These are phyloP conservation scores for Bedellia somnulentella DNA, from an alignment of 2,888 invertebrate genomes.

Conservation along the genomic window DNA sequence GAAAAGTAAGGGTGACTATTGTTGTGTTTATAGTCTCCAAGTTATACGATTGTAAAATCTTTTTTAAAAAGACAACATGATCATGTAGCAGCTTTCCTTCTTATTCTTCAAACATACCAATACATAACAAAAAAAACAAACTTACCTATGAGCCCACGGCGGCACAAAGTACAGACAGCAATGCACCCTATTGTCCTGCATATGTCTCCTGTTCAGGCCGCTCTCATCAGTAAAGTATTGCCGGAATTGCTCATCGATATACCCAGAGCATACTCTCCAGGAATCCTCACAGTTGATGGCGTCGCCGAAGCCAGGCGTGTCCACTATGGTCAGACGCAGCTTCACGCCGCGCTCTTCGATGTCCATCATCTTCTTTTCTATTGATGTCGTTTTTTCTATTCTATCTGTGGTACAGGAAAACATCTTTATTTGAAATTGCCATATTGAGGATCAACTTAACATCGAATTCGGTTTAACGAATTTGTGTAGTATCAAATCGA, in stretches of 20 bases:
- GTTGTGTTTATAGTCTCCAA: too few relatives aligned
- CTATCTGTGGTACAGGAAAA: conserved; percentile 55
- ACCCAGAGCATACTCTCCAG: conserved; percentile 88
- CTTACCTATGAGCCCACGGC: conserved; percentile 91
- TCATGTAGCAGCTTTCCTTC: too few relatives aligned
- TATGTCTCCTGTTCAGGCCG: conserved; percentile 90
- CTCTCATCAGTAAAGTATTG: conserved; percentile 90
- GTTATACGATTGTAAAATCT: too few relatives aligned
- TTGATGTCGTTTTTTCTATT: conserved; percentile 70
- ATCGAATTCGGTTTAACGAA: too few relatives aligned
- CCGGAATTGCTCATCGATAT: conserved; percentile 88
- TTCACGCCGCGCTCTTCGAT: conserved; percentile 94
- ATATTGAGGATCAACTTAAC: too few relatives aligned
- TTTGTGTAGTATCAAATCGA: too few relatives aligned
- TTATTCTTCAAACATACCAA: too few relatives aligned
- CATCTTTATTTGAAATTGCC: not conserved
- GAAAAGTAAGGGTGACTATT: too few relatives aligned
- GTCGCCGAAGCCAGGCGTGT: conserved; percentile 96
- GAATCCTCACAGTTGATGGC: conserved; percentile 92
- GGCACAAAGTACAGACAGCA: conserved; percentile 95
- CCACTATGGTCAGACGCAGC: conserved; percentile 86
- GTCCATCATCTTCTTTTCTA: conserved; percentile 86
- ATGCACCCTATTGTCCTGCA: conserved; percentile 94
- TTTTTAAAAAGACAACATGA: too few relatives aligned
- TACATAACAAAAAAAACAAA: too few relatives aligned